Evolutionary conservation across 1,140 invertebrate species (phyloP).

Genomic region (Micrasema minimum): DNA sequence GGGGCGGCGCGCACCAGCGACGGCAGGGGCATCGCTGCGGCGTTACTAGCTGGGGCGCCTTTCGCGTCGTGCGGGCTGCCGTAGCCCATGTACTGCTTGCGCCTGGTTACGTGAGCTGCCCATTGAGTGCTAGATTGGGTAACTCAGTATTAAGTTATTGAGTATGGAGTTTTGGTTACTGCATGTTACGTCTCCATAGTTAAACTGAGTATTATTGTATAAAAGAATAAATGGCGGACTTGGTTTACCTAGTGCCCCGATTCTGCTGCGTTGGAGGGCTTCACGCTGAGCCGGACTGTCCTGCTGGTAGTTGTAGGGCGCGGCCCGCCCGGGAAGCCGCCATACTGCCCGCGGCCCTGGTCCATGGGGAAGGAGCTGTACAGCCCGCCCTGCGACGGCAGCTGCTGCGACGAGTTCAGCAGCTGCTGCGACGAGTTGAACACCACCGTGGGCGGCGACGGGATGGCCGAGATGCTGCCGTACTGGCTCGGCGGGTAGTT

Average conservation of each 20-base stretch:
- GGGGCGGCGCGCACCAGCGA: slow-evolving; percentile 40
- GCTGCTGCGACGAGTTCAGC: slow-evolving; percentile 73
- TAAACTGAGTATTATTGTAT: too few species aligned
- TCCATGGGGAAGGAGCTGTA: slow-evolving; percentile 64
- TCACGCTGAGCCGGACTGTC: too few species aligned
- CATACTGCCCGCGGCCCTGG: slow-evolving; percentile 63
- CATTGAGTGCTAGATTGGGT: too few species aligned
- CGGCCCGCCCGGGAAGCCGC: slow-evolving; percentile 64
- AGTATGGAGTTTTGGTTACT: too few species aligned
- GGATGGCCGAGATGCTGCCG: slow-evolving; percentile 81
- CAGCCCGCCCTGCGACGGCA: slow-evolving; percentile 80
- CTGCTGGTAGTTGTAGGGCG: slow-evolving; percentile 69
- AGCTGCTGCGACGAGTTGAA: slow-evolving; percentile 81
- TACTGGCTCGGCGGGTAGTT: slow-evolving; percentile 71
- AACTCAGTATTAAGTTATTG: too few species aligned
- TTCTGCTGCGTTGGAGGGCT: too few species aligned
- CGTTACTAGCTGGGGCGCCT: slow-evolving; percentile 58
- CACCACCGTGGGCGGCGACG: slow-evolving; percentile 83
- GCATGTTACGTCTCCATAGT: too few species aligned
- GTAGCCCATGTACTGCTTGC: slow-evolving; percentile 64
- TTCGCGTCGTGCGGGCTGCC: slow-evolving; percentile 62
- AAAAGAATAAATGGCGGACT: too few species aligned
- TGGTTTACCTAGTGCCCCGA: too few species aligned
- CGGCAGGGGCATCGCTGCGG: slow-evolving; percentile 60
- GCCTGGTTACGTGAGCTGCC: too few species aligned